These are phyloP conservation scores for Cacatua alba DNA, from an alignment of 2,113 vertebrate genomes.

Conservation along the genomic window DNA sequence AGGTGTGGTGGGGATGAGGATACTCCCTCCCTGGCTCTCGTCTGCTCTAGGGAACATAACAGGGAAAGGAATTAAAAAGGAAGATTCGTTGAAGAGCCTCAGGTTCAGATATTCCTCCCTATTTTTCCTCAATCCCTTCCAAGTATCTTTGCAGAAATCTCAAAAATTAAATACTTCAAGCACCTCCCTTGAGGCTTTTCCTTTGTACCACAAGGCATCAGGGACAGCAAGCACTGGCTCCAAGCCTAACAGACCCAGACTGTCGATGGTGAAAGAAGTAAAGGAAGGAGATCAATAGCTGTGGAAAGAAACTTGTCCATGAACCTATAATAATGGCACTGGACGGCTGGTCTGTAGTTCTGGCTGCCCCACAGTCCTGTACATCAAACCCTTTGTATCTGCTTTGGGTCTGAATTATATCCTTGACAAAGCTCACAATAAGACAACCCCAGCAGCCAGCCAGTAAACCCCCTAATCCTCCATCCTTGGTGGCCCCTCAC, in stretches of 20 bases:
- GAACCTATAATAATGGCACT: background rate
- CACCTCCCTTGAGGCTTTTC: background rate
- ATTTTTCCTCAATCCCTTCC: background rate
- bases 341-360: background rate
- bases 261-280: background rate
- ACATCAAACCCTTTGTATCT: background rate
- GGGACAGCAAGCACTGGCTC: background rate
- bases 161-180: background rate
- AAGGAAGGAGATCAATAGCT: background rate
- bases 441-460: background rate
- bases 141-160: background rate
- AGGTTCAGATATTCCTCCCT: background rate
- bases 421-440: accelerated
- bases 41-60: background rate
- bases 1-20: background rate
- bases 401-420: background rate
- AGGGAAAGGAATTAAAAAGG: background rate
- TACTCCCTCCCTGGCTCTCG: background rate
- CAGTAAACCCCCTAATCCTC: background rate
- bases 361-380: background rate
- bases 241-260: background rate
- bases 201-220: background rate
- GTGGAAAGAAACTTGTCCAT: background rate
- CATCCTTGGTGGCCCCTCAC: background rate
- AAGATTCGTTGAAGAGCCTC: background rate